Conservation (phyloP, 2,113 vertebrate species). For the Tyrannus savana region DNA sequence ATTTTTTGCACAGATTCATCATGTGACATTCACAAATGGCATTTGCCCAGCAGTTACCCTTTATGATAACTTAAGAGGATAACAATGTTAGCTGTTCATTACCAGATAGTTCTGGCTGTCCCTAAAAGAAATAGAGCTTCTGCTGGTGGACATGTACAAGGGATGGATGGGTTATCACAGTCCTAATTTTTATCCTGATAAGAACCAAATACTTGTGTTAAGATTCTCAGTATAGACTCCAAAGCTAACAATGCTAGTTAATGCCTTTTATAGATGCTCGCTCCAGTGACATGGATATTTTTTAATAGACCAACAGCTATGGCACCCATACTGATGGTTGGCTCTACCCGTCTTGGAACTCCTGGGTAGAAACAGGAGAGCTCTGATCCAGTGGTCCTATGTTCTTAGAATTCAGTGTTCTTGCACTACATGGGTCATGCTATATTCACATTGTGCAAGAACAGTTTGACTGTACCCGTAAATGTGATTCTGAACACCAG, state of each 20-base stretch:
- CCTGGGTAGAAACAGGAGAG: neutral
- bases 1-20: neutral
- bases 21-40: neutral
- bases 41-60: constrained; percentile 18
- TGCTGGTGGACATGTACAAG: neutral
- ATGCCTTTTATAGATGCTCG: neutral
- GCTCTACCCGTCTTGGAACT: neutral
- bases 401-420: neutral
- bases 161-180: neutral
- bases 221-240: neutral
- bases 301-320: neutral
- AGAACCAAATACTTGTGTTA: neutral
- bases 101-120: neutral
- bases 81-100: constrained; percentile 42
- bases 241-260: neutral
- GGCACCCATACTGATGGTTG: neutral
- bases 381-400: neutral
- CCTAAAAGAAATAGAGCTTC: neutral
- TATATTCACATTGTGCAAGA: neutral
- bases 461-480: neutral
- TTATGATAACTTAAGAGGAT: constrained; percentile 41
- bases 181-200: neutral
- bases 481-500: neutral
- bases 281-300: neutral
- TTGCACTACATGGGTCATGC: neutral